Evolutionary conservation across 2,113 vertebrate genomes (phyloP).

Genomic region (Jacana jacana): DNA sequence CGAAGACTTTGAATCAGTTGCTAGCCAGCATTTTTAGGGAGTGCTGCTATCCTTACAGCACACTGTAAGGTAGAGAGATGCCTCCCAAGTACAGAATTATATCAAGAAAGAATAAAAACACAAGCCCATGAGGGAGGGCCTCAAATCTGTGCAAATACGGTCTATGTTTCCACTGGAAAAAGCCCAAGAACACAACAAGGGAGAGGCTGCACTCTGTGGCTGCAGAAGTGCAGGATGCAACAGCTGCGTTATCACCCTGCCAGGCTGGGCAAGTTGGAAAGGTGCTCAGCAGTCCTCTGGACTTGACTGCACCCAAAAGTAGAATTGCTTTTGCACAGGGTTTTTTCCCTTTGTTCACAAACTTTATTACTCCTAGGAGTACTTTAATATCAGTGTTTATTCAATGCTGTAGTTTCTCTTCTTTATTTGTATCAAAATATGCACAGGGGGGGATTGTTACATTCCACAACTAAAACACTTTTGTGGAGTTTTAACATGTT

Average conservation of each 20-base stretch:
- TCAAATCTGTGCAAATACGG: background rate
- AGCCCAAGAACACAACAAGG: background rate
- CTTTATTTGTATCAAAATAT: background rate
- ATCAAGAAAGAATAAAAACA: background rate
- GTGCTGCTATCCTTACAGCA: background rate
- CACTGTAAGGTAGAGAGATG: background rate
- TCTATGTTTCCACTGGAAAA: background rate
- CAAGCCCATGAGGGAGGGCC: background rate
- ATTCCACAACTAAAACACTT: background rate
- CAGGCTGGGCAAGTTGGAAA: background rate
- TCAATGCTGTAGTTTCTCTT: background rate
- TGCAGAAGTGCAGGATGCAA: background rate
- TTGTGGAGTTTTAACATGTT: background rate
- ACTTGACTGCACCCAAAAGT: accelerated
- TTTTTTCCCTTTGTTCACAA: background rate
- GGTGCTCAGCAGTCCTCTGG: background rate
- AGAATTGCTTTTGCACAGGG: background rate
- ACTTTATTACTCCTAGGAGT: background rate
- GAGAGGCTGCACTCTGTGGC: background rate
- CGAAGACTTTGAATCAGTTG: background rate
- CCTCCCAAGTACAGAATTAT: background rate
- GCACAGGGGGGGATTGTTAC: too few relatives aligned
- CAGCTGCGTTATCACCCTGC: accelerated
- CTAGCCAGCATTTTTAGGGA: background rate
- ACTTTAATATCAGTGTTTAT: background rate